phyloP scores from a whole-genome alignment of 2,797 vertebrate genomes.

The Spondyliosoma cantharus region DNA sequence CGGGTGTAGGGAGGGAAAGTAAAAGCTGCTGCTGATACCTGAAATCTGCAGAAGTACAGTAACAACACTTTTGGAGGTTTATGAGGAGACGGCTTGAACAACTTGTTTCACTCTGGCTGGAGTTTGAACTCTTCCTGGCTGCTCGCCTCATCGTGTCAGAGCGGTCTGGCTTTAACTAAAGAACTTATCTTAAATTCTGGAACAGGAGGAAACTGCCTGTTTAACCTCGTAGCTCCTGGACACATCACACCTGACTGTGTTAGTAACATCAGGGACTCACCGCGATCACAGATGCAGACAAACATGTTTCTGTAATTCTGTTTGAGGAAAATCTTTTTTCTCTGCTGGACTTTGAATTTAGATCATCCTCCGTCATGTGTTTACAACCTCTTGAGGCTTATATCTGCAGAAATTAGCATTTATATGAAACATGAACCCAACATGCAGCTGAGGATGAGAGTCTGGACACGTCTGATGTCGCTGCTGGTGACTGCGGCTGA shows the following conservation, averaged over 20 bases:
- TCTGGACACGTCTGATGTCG: too few species aligned
- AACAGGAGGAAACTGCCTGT: conserved; percentile 1
- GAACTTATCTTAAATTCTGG: conserved; percentile 18
- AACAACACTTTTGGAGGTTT: not conserved
- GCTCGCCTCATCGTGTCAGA: not conserved
- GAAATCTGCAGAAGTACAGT: too few species aligned
- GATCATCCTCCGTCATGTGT: not conserved
- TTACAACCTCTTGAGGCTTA: not conserved
- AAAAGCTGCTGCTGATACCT: too few species aligned
- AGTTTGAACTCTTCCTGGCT: not conserved
- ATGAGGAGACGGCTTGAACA: not conserved
- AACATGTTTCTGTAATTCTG: conserved; percentile 10
- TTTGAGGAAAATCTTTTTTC: conserved; percentile 8
- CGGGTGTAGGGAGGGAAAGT: too few species aligned
- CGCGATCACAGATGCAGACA: not conserved
- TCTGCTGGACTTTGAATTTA: conserved; percentile 11
- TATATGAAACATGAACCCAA: too few species aligned
- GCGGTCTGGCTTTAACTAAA: not conserved
- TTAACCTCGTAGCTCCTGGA: conserved; percentile 13
- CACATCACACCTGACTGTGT: not conserved
- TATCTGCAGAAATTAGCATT: conserved; percentile 7
- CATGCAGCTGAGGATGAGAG: too few species aligned
- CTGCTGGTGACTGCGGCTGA: too few species aligned
- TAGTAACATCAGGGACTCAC: not conserved
- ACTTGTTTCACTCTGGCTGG: not conserved